Base-by-base conservation (phyloP, 2,797 vertebrate genomes). In the Amniataba percoides region DNA sequence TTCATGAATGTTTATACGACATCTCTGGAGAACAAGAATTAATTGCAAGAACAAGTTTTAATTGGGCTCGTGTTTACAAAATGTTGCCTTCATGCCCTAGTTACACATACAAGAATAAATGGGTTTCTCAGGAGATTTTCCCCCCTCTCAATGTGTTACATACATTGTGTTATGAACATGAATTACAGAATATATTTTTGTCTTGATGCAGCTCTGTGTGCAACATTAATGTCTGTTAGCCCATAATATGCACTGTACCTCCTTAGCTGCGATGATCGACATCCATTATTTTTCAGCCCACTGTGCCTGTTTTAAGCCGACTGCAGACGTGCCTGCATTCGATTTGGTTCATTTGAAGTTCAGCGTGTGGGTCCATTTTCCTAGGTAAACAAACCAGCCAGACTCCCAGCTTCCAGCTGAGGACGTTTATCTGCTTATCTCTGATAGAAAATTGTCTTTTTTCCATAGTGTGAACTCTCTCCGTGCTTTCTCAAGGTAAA, bases 261-360 rank as follows among this genome's bases (percentile, higher is more conserved):
- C 52, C 68, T 82, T 23, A 69, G 69, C 73, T 15, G 57, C 14
- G 36, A 64, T 86, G 88, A 91, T 86, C 83, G 91, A 80, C 80
- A 43, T 62, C 80, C 61, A 73, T 89, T 82, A 83, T 85, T 81
- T 83, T 52, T 23, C 56, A 66, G 71, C 66, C 34, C 45, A 40
- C 69, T 0, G 73, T 78, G 65, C 74, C 65, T 83, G 70, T 63
- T 77, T 53, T 55, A 61, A 77, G 79, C 78, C 62, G 1, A 12
- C 59, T 27, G 85, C 76, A 66, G 66, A 71, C 77, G 73, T 69
- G 74, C 71, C 74, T 80, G 73, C 81, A 57, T 88, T 84, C 81
- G 82, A 75, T 78, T 51, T 72, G 87, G 87, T 91, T 90, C 88
- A 91, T 89, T 90, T 89, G 82, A 88, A 88, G 88, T 90, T 87